A percentile compares a stretch with the other conserved stretches of the same genome.
These are phyloP conservation scores for Falco novaeseelandiae DNA, from an alignment of 2,797 vertebrate species.

Conservation along the genomic window DNA sequence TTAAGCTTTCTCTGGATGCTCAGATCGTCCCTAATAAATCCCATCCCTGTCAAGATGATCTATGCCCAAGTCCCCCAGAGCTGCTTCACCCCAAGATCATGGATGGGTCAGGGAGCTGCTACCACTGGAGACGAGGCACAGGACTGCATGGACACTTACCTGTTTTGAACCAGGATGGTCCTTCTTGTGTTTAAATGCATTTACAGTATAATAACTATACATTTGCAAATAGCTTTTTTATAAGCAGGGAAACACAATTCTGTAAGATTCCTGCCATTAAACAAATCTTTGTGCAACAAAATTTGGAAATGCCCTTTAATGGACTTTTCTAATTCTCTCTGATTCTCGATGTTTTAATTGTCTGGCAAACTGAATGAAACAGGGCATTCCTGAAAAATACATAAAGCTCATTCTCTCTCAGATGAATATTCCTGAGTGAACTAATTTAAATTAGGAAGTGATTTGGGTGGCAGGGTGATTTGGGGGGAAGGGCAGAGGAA, in stretches of 20 bases:
- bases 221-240: not conserved
- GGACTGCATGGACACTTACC: not conserved
- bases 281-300: not conserved
- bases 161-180: not conserved
- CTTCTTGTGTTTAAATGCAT: not conserved
- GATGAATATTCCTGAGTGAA: not conserved
- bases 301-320: not conserved
- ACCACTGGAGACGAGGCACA: not conserved
- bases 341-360: not conserved
- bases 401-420: not conserved
- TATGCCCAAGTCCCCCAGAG: not conserved
- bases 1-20: not conserved
- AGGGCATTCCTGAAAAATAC: not conserved
- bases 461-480: not conserved
- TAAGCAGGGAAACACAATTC: not conserved
- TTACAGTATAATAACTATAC: not conserved
- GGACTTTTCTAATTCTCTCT: not conserved
- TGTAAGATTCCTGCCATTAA: not conserved
- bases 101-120: not conserved
- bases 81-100: not conserved
- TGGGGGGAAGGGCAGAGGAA: not conserved
- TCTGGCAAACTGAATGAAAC: not conserved
- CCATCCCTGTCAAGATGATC: not conserved
- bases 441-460: not conserved
- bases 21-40: not conserved